Conservation (phyloP, 2,113 vertebrate genomes). For the Propithecus coquereli region DNA sequence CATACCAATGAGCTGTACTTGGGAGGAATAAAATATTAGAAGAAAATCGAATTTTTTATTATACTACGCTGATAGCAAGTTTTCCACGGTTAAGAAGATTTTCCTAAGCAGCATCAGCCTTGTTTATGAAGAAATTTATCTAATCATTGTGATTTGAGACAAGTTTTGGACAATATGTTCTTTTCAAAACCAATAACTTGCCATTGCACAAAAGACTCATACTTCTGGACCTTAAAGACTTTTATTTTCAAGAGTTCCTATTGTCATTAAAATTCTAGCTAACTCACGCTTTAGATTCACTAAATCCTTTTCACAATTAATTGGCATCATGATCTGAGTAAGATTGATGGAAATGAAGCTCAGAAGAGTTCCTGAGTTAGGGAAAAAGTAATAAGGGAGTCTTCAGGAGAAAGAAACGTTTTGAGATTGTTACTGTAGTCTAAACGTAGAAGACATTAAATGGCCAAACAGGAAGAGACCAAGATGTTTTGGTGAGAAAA, state of each 20-base stretch:
- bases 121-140: background rate
- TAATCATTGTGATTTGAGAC: background rate
- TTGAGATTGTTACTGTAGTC: background rate
- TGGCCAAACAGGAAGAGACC: background rate
- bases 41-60: background rate
- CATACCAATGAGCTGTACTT: background rate
- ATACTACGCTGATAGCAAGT: background rate
- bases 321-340: background rate
- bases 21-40: background rate
- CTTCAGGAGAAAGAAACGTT: background rate
- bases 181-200: background rate
- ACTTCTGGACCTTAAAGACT: background rate
- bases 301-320: conserved; percentile 7
- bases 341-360: background rate
- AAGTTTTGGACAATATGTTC: background rate
- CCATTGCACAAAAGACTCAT: background rate
- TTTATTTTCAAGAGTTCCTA: background rate
- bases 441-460: background rate
- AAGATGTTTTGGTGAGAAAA: background rate
- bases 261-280: background rate
- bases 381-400: background rate
- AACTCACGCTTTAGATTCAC: background rate
- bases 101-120: background rate
- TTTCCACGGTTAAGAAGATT: background rate
- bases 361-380: background rate